A percentile compares a stretch with the other conserved stretches of the same genome.
These are phyloP conservation scores for Pao palembangensis DNA, from an alignment of 2,113 vertebrate species.

Conservation along the genomic window DNA sequence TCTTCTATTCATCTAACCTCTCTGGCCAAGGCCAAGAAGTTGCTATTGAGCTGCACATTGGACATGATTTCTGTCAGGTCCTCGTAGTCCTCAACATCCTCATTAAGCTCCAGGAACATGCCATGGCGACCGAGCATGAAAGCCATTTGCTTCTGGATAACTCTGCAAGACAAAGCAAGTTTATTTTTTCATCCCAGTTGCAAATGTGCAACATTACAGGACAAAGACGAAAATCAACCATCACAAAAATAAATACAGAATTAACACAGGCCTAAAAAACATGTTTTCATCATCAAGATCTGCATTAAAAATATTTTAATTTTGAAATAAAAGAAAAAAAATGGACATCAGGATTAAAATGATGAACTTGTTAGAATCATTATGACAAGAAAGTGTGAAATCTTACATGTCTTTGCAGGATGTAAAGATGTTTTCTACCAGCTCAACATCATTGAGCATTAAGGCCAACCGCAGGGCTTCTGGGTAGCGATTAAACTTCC, in stretches of 20 bases:
- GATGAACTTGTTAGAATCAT: too few species aligned
- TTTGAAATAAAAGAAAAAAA: neutral
- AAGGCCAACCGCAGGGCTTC: conserved; percentile 93
- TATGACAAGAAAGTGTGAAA: neutral
- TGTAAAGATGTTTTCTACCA: conserved; percentile 97
- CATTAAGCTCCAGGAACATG: conserved; percentile 94
- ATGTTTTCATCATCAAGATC: neutral
- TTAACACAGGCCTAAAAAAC: neutral
- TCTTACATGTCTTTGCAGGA: conserved; percentile 98
- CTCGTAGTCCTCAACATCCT: conserved; percentile 95
- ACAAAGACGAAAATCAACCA: neutral
- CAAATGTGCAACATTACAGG: neutral
- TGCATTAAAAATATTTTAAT: neutral
- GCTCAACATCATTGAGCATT: conserved; percentile 95
- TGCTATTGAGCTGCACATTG: conserved; percentile 98
- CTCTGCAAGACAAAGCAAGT: conserved; percentile 66
- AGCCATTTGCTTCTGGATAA: conserved; percentile 97
- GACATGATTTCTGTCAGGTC: conserved; percentile 99
- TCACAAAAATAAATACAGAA: too few species aligned
- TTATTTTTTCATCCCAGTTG: neutral
- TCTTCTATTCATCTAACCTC: conserved; percentile 76
- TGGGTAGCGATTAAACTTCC: conserved; percentile 93
- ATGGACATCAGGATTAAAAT: neutral
- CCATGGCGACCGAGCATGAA: conserved; percentile 97
- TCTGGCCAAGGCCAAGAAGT: conserved; percentile 93